Base-by-base conservation (phyloP, 2,888 invertebrate genomes). In the Coremacera marginata region DNA sequence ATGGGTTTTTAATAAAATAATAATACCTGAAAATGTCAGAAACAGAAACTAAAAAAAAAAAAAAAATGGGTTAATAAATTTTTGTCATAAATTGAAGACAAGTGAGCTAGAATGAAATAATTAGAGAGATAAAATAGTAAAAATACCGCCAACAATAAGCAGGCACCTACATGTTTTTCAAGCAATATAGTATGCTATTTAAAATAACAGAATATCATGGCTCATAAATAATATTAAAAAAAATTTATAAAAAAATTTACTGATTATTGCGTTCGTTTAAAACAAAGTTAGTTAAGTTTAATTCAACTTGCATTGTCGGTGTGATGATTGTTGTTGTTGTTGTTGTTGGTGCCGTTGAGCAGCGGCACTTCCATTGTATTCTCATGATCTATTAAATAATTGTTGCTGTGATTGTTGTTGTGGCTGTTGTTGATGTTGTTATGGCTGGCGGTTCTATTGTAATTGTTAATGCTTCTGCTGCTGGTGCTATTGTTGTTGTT, bases 281-380 rank as follows among this genome's bases (percentile, higher is more conserved):
- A 31, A 2, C 14, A 44, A 44, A 22, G n/a, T 73, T 44, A 19
- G 27, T n/a, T 25, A 16, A 49, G 37, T 71, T 79, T 9, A 65
- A 44, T 71, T 76, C 31, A 77, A 79, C 80, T 81, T 80, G 75
- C 82, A 74, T 78, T 79, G n/a, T 78, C 77, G 25, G 76, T 73
- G 68, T 75, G 68, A 44, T 44, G 44, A 52, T 70, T 70, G 71
- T 49, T 55, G 71, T 57, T 44, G 70, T 70, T 77, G 67, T 75
- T 76, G 71, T 78, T 77, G 65, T 34, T 62, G 71, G 51, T 68
- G 77, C 78, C 52, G 37, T 74, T 63, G 70, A 86, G 72, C 22
- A 87, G 80, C 0, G 87, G 87, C 67, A 86, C 82, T 76, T 87
- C 86, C 84, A 84, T 85, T 27, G 84, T 85, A 60, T 80, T 84